phyloP scores from a whole-genome alignment of 2,888 invertebrate genomes.

The Parthenolecanium corni region DNA sequence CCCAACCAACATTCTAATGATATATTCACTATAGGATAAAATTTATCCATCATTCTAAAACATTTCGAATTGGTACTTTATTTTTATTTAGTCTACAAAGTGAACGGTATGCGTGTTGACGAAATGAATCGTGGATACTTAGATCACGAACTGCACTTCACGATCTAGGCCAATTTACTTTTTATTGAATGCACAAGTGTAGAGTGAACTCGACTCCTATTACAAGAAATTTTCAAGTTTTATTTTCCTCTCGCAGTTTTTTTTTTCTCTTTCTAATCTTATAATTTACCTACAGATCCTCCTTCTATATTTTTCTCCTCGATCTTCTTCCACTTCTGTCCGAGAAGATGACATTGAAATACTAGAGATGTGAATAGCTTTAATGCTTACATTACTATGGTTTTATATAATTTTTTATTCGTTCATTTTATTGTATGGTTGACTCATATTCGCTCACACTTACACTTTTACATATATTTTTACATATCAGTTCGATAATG shows the following conservation, averaged over 20 bases:
- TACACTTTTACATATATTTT: no score
- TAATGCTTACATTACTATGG: background rate
- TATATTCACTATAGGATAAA: no score
- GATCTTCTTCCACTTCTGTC: background rate
- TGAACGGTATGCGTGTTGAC: slow-evolving; percentile 7
- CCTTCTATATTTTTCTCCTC: no score
- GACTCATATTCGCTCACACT: slow-evolving; percentile 4
- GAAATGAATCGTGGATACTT: slow-evolving; percentile 24
- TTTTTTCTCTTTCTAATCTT: no score
- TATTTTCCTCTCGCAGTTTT: background rate
- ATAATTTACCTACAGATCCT: no score
- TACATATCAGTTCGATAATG: no score
- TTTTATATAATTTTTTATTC: slow-evolving; percentile 12
- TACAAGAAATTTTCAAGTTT: slow-evolving; percentile 17
- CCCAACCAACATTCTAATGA: no score
- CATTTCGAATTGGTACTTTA: slow-evolving; percentile 5
- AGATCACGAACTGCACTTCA: slow-evolving; percentile 25
- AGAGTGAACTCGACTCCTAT: slow-evolving; percentile 9
- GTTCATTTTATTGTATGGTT: background rate
- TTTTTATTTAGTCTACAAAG: background rate
- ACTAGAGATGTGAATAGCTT: no score
- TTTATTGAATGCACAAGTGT: slow-evolving; percentile 27
- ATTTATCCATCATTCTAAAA: slow-evolving; percentile 19
- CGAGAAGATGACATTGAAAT: no score
- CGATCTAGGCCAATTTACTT: slow-evolving; percentile 28